phyloP scores from a whole-genome alignment of 1,140 invertebrate species.

The Phenacoccus solenopsis region DNA sequence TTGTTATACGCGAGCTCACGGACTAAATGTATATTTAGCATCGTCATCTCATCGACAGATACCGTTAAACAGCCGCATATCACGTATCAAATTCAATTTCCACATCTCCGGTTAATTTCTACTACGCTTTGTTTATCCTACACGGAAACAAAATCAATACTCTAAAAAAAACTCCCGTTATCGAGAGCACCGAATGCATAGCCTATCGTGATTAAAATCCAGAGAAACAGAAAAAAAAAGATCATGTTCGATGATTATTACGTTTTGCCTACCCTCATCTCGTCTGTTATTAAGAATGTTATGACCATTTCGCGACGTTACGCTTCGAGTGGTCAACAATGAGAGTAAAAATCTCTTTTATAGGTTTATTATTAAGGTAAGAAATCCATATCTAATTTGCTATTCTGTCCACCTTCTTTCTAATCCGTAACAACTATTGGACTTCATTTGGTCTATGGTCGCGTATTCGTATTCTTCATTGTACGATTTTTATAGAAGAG shows the following conservation, averaged over 20 bases:
- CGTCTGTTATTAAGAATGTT: neutral
- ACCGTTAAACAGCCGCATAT: neutral
- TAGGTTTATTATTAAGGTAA: neutral
- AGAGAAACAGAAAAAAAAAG: neutral
- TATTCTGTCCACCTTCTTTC: conserved; percentile 1
- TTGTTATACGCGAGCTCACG: too few relatives aligned
- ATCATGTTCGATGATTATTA: neutral
- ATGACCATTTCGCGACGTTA: neutral
- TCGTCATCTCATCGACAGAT: neutral
- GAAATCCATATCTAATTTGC: conserved; percentile 2
- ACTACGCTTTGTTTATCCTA: neutral
- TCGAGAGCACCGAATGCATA: neutral
- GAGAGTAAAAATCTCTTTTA: neutral
- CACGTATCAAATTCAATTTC: neutral
- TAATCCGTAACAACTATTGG: neutral
- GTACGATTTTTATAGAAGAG: too few relatives aligned
- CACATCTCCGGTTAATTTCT: neutral
- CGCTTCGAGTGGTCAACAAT: neutral
- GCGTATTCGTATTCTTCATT: neutral
- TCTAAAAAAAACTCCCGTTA: neutral
- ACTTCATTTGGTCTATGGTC: neutral
- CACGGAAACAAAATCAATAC: neutral
- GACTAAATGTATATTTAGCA: neutral
- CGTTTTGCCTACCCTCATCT: neutral
- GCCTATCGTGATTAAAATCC: neutral